These are phyloP conservation scores for Aspidoscelis tigris DNA, from an alignment of 2,113 vertebrate species.

Conservation along the genomic window DNA sequence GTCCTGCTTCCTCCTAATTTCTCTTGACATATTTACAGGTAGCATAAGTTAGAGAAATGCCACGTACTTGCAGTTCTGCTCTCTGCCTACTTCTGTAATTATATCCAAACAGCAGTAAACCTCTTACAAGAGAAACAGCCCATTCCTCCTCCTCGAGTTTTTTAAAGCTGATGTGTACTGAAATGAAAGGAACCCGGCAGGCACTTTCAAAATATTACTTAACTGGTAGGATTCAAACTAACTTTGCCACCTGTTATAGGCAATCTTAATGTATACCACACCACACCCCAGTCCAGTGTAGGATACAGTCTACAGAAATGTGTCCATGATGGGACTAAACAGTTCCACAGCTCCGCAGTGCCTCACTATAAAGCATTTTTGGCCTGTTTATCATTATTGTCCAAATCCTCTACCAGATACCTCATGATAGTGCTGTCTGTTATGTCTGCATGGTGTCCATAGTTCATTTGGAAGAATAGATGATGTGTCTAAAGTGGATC, in stretches of 20 bases:
- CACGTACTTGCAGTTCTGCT: not conserved
- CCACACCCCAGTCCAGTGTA: not conserved
- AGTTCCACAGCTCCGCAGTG: not conserved
- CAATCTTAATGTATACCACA: not conserved
- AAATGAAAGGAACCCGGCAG: not conserved
- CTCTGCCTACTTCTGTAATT: not conserved
- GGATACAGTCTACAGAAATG: not conserved
- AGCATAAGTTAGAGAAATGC: no score
- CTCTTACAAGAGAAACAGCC: no score
- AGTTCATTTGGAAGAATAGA: no score
- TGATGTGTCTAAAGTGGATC: no score
- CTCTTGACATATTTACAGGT: not conserved
- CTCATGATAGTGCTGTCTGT: not conserved
- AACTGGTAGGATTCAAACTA: not conserved
- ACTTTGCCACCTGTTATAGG: not conserved
- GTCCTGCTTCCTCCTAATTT: not conserved
- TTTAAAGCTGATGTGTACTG: not conserved
- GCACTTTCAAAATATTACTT: not conserved
- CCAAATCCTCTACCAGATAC: not conserved
- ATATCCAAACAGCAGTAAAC: no score
- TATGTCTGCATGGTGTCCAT: no score
- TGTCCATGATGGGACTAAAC: not conserved
- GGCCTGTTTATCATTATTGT: not conserved
- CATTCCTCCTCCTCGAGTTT: not conserved
- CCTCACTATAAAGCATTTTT: not conserved